phyloP scores from a whole-genome alignment of 1,140 invertebrate species.

The Cydia splendana region DNA sequence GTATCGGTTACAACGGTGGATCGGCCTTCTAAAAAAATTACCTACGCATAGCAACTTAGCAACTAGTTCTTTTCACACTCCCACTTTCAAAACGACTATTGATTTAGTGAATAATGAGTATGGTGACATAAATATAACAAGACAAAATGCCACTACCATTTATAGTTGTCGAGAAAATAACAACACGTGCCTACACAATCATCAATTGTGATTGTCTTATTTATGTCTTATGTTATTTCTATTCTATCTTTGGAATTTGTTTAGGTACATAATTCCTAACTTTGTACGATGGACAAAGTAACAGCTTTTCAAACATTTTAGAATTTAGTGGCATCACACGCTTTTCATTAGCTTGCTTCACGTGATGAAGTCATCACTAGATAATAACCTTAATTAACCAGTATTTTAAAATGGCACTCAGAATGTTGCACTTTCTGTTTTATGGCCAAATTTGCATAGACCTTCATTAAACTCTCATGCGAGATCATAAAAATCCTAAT shows the following conservation, averaged over 20 bases:
- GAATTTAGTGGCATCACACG: conserved; percentile 20
- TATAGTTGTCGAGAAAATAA: conserved; percentile 22
- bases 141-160: conserved; percentile 35
- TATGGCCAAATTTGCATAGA: conserved; percentile 21
- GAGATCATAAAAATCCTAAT: conserved; percentile 20
- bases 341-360: conserved; percentile 20
- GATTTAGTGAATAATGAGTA: conserved; percentile 36
- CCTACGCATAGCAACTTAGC: conserved; percentile 37
- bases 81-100: conserved; percentile 25
- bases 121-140: conserved; percentile 35
- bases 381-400: conserved; percentile 19
- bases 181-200: conserved; percentile 25
- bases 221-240: conserved; percentile 20
- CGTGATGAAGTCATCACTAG: conserved; percentile 5
- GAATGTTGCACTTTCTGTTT: conserved; percentile 10
- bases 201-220: conserved; percentile 17
- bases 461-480: conserved; percentile 12
- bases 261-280: conserved; percentile 8
- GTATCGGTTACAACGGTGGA: conserved; percentile 49
- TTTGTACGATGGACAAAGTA: neutral
- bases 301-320: conserved; percentile 23
- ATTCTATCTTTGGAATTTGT: conserved; percentile 4
- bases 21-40: conserved; percentile 55
- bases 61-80: conserved; percentile 36
- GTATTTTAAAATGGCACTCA: conserved; percentile 7